These are phyloP conservation scores for Cryptotis parvus DNA, from an alignment of 2,113 vertebrate species.

Conservation along the genomic window DNA sequence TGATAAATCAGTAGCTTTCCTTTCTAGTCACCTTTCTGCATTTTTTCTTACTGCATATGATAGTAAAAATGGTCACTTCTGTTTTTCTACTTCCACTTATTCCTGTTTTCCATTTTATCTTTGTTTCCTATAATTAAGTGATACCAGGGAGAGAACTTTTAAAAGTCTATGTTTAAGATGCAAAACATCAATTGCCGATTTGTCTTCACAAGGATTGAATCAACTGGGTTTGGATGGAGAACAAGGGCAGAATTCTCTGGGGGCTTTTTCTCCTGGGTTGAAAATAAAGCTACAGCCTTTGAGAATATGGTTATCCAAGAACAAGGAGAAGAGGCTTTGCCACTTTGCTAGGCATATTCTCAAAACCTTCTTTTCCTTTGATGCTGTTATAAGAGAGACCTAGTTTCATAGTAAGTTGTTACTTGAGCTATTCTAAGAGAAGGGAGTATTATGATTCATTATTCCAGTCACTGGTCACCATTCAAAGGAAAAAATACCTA, in stretches of 20 bases:
- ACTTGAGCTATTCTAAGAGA: neutral
- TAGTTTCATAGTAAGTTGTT: neutral
- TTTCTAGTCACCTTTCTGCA: constrained; percentile 6
- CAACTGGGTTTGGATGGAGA: rapidly evolving
- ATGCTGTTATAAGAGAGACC: neutral
- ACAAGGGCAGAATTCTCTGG: neutral
- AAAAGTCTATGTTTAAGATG: neutral
- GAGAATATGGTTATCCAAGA: neutral
- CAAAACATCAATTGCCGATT: neutral
- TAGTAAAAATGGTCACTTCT: neutral
- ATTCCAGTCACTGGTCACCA: neutral
- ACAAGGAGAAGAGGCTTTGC: neutral
- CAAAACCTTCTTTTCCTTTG: neutral
- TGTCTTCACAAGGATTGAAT: neutral
- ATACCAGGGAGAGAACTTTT: neutral
- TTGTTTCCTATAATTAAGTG: neutral
- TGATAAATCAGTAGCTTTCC: neutral
- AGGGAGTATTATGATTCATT: neutral
- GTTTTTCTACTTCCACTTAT: neutral
- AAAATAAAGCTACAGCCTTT: neutral
- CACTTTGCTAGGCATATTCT: neutral
- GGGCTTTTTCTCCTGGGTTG: neutral
- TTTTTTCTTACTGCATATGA: neutral
- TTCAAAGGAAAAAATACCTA: neutral
- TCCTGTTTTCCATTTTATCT: neutral